A percentile compares a stretch with the other conserved stretches of the same genome.
Conservation (phyloP, 2,797 vertebrate genomes). For the Varecia variegata region DNA sequence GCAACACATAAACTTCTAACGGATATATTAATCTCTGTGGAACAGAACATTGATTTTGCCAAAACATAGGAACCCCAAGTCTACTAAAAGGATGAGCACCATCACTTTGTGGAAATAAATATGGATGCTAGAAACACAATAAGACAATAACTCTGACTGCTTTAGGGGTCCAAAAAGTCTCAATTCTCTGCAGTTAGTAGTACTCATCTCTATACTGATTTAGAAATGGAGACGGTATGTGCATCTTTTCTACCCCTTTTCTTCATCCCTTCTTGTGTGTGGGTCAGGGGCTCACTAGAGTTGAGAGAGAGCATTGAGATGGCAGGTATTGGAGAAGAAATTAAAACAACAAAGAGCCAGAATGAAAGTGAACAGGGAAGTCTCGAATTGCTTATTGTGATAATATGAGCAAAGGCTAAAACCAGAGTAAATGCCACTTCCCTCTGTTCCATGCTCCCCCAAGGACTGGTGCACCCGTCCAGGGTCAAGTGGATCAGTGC, state of each 20-base stretch:
- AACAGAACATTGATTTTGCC: background rate
- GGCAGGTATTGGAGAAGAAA: rapidly evolving
- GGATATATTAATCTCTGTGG: background rate
- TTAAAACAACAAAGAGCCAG: background rate
- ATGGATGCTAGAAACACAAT: background rate
- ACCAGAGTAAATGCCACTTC: background rate
- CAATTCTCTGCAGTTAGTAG: background rate
- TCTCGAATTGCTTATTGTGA: background rate
- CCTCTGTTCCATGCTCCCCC: rapidly evolving
- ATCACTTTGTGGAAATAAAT: background rate
- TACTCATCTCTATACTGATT: background rate
- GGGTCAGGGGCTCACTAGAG: background rate
- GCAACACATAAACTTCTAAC: background rate
- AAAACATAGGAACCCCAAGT: background rate
- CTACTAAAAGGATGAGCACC: background rate
- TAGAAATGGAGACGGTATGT: background rate
- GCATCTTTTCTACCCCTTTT: background rate
- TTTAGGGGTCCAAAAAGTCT: background rate
- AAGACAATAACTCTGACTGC: background rate
- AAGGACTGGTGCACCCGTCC: background rate
- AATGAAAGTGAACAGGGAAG: background rate
- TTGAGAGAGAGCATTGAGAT: background rate
- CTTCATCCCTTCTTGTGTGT: background rate
- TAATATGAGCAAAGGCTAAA: background rate
- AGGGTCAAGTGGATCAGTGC: background rate